These are phyloP conservation scores for Neopelma chrysocephalum DNA, from an alignment of 2,797 vertebrate species.

Conservation along the genomic window DNA sequence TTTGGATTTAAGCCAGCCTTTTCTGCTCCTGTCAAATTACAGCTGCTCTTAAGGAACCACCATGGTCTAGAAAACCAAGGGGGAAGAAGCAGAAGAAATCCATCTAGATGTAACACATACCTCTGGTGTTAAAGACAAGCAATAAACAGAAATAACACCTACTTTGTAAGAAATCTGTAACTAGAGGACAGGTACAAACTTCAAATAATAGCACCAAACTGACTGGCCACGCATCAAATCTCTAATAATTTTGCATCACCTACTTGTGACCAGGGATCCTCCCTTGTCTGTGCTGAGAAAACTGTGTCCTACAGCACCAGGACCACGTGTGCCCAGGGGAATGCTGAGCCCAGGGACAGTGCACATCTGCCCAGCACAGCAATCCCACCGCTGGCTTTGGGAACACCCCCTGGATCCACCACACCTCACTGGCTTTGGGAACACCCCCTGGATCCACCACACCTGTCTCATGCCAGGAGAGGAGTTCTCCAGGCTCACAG, in stretches of 20 bases:
- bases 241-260: background rate
- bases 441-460: background rate
- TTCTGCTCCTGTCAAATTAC: background rate
- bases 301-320: background rate
- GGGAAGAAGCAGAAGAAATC: background rate
- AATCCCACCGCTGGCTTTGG: background rate
- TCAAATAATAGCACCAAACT: background rate
- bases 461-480: background rate
- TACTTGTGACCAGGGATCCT: background rate
- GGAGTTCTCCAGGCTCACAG: background rate
- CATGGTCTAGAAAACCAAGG: background rate
- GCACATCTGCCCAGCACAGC: accelerated
- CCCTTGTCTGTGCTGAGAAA: background rate
- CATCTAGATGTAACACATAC: background rate
- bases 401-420: background rate
- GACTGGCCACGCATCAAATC: background rate
- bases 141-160: background rate
- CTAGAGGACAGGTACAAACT: background rate
- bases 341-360: background rate
- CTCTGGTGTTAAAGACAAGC: background rate
- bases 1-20: background rate
- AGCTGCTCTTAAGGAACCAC: background rate
- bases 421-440: background rate
- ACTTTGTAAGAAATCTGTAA: background rate
- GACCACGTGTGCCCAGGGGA: background rate